These are phyloP conservation scores for Halocaridina rubra DNA, from an alignment of 2,888 invertebrate genomes.

Conservation along the genomic window DNA sequence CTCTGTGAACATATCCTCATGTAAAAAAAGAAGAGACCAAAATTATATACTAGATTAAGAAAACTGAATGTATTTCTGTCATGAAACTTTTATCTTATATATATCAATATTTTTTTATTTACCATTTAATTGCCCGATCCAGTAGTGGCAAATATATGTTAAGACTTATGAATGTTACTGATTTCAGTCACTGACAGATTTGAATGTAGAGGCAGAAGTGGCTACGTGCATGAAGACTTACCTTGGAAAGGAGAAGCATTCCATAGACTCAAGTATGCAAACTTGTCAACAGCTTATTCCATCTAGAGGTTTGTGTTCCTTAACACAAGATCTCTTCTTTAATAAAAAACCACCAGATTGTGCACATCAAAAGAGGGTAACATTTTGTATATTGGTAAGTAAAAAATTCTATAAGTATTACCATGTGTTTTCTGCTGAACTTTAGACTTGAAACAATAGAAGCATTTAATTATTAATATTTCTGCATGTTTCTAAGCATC, in stretches of 20 bases:
- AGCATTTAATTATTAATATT: not conserved
- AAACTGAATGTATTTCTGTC: too few relatives aligned
- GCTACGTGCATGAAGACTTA: constrained; percentile 35
- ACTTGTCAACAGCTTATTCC: constrained; percentile 44
- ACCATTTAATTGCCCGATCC: too few relatives aligned
- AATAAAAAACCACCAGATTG: constrained; percentile 32
- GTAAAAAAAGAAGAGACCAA: too few relatives aligned
- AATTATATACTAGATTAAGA: too few relatives aligned
- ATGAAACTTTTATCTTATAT: too few relatives aligned
- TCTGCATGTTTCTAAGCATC: not conserved
- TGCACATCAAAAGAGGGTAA: constrained; percentile 23
- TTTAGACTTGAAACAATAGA: too few relatives aligned
- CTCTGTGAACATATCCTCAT: too few relatives aligned
- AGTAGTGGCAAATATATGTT: too few relatives aligned
- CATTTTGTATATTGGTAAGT: constrained; percentile 47
- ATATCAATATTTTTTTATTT: too few relatives aligned
- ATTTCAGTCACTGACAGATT: constrained; percentile 32
- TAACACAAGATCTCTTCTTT: constrained; percentile 48
- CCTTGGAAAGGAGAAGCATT: not conserved
- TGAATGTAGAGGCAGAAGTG: constrained; percentile 30
- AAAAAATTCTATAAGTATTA: too few relatives aligned
- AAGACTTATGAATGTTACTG: not conserved
- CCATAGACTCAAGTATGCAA: not conserved
- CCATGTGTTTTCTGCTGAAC: too few relatives aligned
- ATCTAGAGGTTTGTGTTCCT: constrained; percentile 50